Percentiles rank a stretch among this genome's conserved stretches.
These are phyloP conservation scores for Galerucella calmariensis DNA, from an alignment of 2,888 invertebrate species.

Conservation along the genomic window DNA sequence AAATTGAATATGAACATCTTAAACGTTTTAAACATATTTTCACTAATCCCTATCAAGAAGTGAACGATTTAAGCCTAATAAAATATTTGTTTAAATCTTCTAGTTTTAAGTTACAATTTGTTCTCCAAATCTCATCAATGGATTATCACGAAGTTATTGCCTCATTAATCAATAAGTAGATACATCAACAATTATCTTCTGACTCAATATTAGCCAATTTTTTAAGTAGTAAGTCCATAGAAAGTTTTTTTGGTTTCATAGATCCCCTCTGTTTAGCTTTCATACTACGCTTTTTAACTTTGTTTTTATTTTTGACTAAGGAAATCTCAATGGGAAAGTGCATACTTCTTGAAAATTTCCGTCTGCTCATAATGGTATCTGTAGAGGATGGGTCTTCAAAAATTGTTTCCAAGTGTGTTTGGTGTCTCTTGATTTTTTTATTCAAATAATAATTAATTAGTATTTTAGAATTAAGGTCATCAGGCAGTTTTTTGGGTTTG, in stretches of 20 bases:
- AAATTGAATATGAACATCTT: background rate
- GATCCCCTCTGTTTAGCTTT: conserved; percentile 10
- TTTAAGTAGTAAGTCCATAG: conserved; percentile 10
- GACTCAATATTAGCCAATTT: conserved; percentile 8
- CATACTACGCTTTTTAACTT: conserved; percentile 13
- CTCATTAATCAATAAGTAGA: background rate
- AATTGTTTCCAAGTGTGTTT: conserved; percentile 24
- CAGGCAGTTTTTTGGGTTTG: conserved; percentile 5
- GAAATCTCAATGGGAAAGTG: conserved; percentile 7
- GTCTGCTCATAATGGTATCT: conserved; percentile 6
- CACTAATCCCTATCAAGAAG: background rate
- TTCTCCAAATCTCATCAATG: background rate
- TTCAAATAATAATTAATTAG: conserved; percentile 28
- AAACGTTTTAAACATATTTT: background rate
- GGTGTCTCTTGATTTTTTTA: conserved; percentile 20
- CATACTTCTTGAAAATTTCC: conserved; percentile 15
- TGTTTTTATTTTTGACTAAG: background rate
- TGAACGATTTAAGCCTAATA: background rate
- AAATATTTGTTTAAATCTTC: background rate
- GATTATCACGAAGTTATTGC: background rate
- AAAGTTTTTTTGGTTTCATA: conserved; percentile 3
- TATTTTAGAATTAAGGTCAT: conserved; percentile 9
- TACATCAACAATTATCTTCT: conserved; percentile 3
- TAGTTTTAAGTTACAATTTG: background rate
- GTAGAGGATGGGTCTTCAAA: conserved; percentile 17